Base-by-base conservation (phyloP, 2,797 vertebrate genomes). In the Eospalax fontanierii region DNA sequence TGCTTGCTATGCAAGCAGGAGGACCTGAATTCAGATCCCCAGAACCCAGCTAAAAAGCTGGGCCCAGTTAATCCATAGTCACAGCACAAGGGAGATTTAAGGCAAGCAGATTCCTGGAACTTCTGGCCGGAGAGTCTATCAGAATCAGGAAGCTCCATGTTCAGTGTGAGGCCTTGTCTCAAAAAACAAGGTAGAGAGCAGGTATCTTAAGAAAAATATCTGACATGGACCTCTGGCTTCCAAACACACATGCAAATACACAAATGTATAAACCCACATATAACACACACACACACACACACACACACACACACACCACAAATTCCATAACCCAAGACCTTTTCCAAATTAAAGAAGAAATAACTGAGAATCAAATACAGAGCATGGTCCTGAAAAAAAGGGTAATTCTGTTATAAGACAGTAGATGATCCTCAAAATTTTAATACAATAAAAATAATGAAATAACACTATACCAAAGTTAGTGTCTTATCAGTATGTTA, bases 271-370 rank as follows among this genome's bases (percentile, higher is more conserved):
- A 33, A 85, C 15, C 3, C 46, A 57, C 50, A 71, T 38, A 73
- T 1, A 63, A 18, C 40, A 83, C 30, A 63, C 35, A 28, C 26
- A 50, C 65, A 85, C 66, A 57, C n/a, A 54, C 65, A 70, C 43
- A 54, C 65, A 50, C 21, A 50, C 63, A 22, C 21, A 2, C 21
- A n/a, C 66, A 70, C 66, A 22, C 38, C n/a, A 68, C 66, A 38
- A 54, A 21, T 85, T n/a, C 66, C 6, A 86, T 30, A 73, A 15
- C 54, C 43, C 21, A 93, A 63, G 14, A 81, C 21, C 4, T 74
- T 95, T 93, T 71, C 50, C 74, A 89, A 57, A 78, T 81, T 71
- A 94, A 94, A 73, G 43, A 54, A 35, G 82, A 73, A 10, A 87
- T 28, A 40, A 18, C 28, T 5, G 11, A 46, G 7, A 38, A 21